These are phyloP conservation scores for Anthophora plumipes DNA, from an alignment of 2,888 invertebrate genomes.

Conservation along the genomic window DNA sequence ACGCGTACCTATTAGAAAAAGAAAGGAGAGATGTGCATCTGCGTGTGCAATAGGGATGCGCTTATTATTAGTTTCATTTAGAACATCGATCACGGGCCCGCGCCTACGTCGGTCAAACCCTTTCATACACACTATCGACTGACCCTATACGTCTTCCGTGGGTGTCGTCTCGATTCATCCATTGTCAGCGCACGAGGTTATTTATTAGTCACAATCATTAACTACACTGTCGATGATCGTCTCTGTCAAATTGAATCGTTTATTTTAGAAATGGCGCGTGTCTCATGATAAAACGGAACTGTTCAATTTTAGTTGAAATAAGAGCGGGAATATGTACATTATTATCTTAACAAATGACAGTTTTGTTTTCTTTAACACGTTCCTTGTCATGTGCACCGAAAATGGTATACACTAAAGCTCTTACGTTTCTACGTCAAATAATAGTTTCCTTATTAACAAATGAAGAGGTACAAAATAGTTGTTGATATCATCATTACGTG, in stretches of 20 bases:
- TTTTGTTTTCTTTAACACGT: too few species aligned
- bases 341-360: too few species aligned
- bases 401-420: too few species aligned
- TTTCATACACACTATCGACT: slow-evolving; percentile 28
- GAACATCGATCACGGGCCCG: slow-evolving; percentile 38
- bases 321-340: too few species aligned
- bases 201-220: slow-evolving; percentile 75
- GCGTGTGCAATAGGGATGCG: slow-evolving; percentile 13
- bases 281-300: neutral
- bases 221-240: slow-evolving; percentile 63
- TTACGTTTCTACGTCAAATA: too few species aligned
- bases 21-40: neutral
- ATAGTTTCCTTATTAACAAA: too few species aligned
- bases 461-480: too few species aligned
- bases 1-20: neutral
- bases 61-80: slow-evolving; percentile 41
- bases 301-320: neutral
- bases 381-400: too few species aligned
- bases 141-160: slow-evolving; percentile 47
- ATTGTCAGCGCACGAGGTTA: slow-evolving; percentile 73
- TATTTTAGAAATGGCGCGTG: slow-evolving; percentile 8
- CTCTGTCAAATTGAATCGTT: slow-evolving; percentile 55
- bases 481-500: too few species aligned
- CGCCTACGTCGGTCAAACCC: slow-evolving; percentile 25
- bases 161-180: slow-evolving; percentile 69